Base-by-base conservation (phyloP, 1,140 invertebrate genomes). In the Ceratosolen solmsi region DNA sequence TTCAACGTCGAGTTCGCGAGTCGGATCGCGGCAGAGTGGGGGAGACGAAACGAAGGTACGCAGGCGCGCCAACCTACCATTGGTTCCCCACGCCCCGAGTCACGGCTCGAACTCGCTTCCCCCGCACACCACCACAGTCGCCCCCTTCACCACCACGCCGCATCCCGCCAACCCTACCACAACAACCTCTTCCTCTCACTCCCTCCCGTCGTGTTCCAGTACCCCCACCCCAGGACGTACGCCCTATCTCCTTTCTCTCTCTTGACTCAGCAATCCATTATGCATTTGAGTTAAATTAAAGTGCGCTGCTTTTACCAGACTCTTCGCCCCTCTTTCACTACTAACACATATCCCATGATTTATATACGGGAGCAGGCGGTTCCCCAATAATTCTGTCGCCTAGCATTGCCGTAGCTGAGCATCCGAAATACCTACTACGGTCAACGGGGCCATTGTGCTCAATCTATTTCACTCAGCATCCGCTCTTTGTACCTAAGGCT, bases 231-330 rank as follows among this genome's bases (percentile, higher is more conserved):
- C n/a, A n/a, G n/a, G n/a, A n/a, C n/a, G n/a, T n/a, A n/a, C n/a
- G n/a, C n/a, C n/a, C n/a, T n/a, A n/a, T n/a, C n/a, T n/a, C n/a
- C n/a, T n/a, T n/a, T n/a, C n/a, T n/a, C n/a, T n/a, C n/a, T n/a
- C n/a, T 22, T 9, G 15, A 72, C 77, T 54, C 71, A 54, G 70
- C 46, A 25, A 75, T 80, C 79, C 72, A 80, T 73, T 73, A 73
- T 70, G 17, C 9, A 20, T 49, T 76, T 71, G 80, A 76, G 74
- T 78, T 73, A 78, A 82, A 82, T 72, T 78, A 82, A 70, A 82
- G 74, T 60, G 56, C 15, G 9, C 79, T 7, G 27, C 27, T 49
- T n/a, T 13, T 33, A 17, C 17, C 8, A 11, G 49, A 13, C 58
- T 25, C 60, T 27, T 22, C 25, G 36, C 33, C 76, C 56, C 54